Evolutionary conservation across 2,888 invertebrate genomes (phyloP).

Genomic region (Odontothrips loti): DNA sequence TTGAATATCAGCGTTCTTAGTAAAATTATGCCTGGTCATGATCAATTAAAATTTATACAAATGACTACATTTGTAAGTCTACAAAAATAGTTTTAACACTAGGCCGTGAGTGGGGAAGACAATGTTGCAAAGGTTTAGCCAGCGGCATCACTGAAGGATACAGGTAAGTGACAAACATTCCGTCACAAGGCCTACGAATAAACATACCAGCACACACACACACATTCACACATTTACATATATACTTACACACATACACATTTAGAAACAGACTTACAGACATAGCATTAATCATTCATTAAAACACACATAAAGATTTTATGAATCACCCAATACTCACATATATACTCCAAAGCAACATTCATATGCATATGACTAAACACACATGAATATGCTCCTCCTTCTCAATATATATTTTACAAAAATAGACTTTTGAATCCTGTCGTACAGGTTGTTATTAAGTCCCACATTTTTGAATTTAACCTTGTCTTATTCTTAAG

Average conservation of each 20-base stretch:
- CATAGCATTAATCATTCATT: conserved; percentile 10
- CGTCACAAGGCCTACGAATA: neutral
- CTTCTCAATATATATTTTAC: neutral
- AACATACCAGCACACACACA: neutral
- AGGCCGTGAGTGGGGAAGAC: conserved; percentile 14
- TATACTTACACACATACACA: neutral
- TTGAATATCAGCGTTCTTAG: neutral
- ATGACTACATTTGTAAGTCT: neutral
- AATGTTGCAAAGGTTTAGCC: neutral
- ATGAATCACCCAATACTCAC: conserved; percentile 8
- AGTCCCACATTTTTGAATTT: neutral
- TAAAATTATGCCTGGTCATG: neutral
- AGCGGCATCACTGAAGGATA: neutral
- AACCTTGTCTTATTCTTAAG: neutral
- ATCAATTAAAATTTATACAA: conserved; percentile 6
- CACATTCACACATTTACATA: neutral
- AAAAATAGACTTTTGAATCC: conserved; percentile 15
- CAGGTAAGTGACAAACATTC: neutral
- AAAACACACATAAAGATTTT: neutral
- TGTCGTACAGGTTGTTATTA: neutral
- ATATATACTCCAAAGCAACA: neutral
- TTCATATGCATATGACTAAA: conserved; percentile 20
- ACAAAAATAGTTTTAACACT: neutral
- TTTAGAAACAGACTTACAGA: neutral
- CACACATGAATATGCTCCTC: conserved; percentile 1